Evolutionary conservation across 2,888 invertebrate genomes (phyloP).

Genomic region (Danaus chrysippus): DNA sequence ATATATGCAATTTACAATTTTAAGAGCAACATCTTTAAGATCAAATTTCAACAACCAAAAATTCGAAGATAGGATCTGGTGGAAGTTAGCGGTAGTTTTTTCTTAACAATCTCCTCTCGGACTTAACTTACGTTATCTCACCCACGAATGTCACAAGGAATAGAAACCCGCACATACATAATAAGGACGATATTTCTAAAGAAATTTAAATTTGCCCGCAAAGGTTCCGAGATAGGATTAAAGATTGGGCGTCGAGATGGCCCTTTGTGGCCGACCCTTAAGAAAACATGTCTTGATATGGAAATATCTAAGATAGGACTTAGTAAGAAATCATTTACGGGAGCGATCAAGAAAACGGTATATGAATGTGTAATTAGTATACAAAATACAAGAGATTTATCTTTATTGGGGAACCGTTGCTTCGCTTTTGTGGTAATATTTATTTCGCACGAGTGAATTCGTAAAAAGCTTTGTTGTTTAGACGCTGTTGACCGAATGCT

Average conservation of each 20-base stretch:
- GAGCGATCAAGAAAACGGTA: constrained; percentile 67
- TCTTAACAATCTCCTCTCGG: constrained; percentile 78
- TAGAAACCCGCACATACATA: constrained; percentile 78
- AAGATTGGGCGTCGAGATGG: constrained; percentile 78
- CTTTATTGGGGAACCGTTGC: constrained; percentile 36
- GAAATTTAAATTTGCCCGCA: constrained; percentile 79
- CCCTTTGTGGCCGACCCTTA: constrained; percentile 78
- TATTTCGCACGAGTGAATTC: constrained; percentile 63
- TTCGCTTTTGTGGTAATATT: constrained; percentile 56
- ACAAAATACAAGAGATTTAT: constrained; percentile 48
- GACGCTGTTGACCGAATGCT: constrained; percentile 58
- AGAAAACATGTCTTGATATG: constrained; percentile 80
- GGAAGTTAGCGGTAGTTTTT: constrained; percentile 76
- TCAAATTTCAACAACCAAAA: constrained; percentile 50
- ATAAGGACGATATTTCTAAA: constrained; percentile 79
- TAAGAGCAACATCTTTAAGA: constrained; percentile 48
- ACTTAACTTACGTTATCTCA: constrained; percentile 79
- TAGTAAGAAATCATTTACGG: constrained; percentile 75
- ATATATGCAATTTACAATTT: constrained; percentile 46
- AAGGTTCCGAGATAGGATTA: constrained; percentile 79
- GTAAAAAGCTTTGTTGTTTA: constrained; percentile 61
- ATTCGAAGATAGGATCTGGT: constrained; percentile 65
- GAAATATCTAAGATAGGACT: constrained; percentile 73
- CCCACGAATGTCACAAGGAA: constrained; percentile 75
- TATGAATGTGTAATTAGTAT: constrained; percentile 67